A percentile compares a stretch with the other conserved stretches of the same genome.
Conservation (phyloP, 2,888 invertebrate species). For the Caenorhabditis parvicauda region DNA sequence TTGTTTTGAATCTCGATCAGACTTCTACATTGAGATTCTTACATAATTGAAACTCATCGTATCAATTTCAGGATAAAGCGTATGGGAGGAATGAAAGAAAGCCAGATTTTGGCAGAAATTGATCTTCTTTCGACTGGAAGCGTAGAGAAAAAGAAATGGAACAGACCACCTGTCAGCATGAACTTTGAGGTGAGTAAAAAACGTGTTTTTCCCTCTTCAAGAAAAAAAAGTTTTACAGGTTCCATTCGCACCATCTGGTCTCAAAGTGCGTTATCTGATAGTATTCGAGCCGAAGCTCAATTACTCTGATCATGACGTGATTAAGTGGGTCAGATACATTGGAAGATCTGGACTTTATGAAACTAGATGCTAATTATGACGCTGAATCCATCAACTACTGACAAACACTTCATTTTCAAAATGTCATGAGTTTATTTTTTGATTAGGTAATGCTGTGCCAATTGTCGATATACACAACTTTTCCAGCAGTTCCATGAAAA, state of each 20-base stretch:
- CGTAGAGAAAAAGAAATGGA: conserved; percentile 85
- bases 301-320: conserved; percentile 99
- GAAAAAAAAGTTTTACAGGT: conserved; percentile 70
- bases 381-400: no score
- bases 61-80: conserved; percentile 68
- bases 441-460: no score
- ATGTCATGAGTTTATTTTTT: no score
- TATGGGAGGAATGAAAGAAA: conserved; percentile 88
- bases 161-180: conserved; percentile 98
- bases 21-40: not conserved
- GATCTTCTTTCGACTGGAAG: conserved; percentile 96
- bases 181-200: conserved; percentile 79
- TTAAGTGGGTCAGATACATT: conserved; percentile 99
- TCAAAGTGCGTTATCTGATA: conserved; percentile 97
- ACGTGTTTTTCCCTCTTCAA: not conserved
- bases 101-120: conserved; percentile 97
- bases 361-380: no score
- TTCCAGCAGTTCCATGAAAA: no score
- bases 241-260: conserved; percentile 98
- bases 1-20: not conserved
- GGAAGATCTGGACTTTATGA: conserved; percentile 97
- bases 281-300: conserved; percentile 99
- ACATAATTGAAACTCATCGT: conserved; percentile 11
- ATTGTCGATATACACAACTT: no score
- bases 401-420: no score